Conservation (phyloP, 2,797 vertebrate species). For the Aplochiton taeniatus region DNA sequence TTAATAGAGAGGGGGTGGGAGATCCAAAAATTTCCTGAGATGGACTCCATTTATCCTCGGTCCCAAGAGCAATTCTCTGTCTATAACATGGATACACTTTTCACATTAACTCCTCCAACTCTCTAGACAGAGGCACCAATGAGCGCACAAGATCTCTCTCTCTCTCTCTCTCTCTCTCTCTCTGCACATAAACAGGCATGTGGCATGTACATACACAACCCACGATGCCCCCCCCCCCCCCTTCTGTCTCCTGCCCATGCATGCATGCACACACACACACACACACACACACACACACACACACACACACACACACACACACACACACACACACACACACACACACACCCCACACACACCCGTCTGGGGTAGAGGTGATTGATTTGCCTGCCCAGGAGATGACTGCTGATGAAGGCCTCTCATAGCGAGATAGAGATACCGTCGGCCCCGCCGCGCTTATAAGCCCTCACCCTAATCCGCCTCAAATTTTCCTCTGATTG, state of each 20-base stretch:
- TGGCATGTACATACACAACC: slow-evolving; percentile 26
- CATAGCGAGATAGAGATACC: slow-evolving; percentile 73
- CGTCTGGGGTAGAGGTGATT: slow-evolving; percentile 48
- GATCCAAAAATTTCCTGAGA: slow-evolving; percentile 70
- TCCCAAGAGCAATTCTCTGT: slow-evolving; percentile 54
- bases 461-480: slow-evolving; percentile 75
- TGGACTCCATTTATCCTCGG: slow-evolving; percentile 73
- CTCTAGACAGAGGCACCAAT: no score
- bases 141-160: not conserved
- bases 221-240: not conserved
- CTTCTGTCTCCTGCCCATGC: not conserved
- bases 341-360: no score
- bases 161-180: slow-evolving; percentile 41
- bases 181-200: slow-evolving; percentile 33
- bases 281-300: not conserved
- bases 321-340: slow-evolving; percentile 10
- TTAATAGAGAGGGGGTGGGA: slow-evolving; percentile 55
- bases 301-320: slow-evolving; percentile 1
- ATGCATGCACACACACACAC: no score
- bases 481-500: slow-evolving; percentile 80
- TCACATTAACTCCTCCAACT: slow-evolving; percentile 52
- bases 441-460: slow-evolving; percentile 64
- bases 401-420: slow-evolving; percentile 76
- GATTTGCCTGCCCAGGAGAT: slow-evolving; percentile 73
- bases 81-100: slow-evolving; percentile 60